Conservation (phyloP, 1,140 invertebrate species). For the Dreissena rostriformis region DNA sequence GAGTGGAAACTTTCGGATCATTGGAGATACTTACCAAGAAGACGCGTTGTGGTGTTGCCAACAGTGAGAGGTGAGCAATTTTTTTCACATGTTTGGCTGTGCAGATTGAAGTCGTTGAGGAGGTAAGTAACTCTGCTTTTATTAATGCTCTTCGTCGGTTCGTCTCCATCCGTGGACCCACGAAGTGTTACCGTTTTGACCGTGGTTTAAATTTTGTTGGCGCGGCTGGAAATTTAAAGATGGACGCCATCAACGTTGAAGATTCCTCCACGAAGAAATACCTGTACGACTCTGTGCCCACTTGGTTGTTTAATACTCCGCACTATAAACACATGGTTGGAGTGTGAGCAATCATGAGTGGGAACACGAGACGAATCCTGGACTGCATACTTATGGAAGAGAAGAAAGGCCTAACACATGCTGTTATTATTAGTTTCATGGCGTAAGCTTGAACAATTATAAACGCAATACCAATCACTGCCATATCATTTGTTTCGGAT, state of each 20-base stretch:
- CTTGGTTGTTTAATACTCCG: constrained; percentile 34
- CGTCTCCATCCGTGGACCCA: not conserved
- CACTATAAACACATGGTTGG: constrained; percentile 28
- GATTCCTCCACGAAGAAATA: not conserved
- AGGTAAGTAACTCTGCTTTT: not conserved
- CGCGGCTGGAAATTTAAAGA: not conserved
- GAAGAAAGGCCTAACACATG: constrained; percentile 4
- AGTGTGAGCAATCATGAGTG: constrained; percentile 35
- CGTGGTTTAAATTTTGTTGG: constrained; percentile 30
- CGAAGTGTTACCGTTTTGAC: not conserved
- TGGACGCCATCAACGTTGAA: constrained; percentile 3
- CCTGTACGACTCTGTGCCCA: not conserved
- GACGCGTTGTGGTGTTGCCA: constrained; percentile 2
- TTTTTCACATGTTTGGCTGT: constrained; percentile 54
- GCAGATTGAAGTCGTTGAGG: constrained; percentile 40
- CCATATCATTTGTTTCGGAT: too few species aligned
- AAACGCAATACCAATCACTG: too few species aligned
- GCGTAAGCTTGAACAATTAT: too few species aligned
- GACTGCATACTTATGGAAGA: constrained; percentile 16
- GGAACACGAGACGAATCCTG: not conserved
- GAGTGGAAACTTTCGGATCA: constrained; percentile 5
- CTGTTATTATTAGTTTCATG: too few species aligned
- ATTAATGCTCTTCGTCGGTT: constrained; percentile 34
- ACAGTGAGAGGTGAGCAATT: constrained; percentile 8
- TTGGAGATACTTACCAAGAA: not conserved